Evolutionary conservation across 2,888 invertebrate genomes (phyloP), one percentile per base, ranked within the genome.

Genomic region (Steinernema hermaphroditum): DNA sequence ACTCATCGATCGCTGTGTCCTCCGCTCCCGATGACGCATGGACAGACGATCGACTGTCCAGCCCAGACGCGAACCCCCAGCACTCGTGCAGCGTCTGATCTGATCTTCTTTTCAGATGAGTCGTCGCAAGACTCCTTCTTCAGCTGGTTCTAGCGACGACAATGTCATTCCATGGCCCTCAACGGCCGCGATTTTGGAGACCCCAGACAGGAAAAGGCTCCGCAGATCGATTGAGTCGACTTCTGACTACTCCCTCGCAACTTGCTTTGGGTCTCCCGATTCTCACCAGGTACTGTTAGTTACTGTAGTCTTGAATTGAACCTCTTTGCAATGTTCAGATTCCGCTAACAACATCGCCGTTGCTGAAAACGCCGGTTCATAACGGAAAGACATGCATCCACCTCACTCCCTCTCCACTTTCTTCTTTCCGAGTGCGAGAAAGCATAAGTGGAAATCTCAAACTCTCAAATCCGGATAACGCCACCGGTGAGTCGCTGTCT

Each of bases 41-140:
- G 32, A 16, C 8, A 12, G 62, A 22, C 27, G 12, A 22, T 6
- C 2, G 24, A 32, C 62, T 32, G 29, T 62, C 32, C 46, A 19
- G 46, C 46, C 4, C 46, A 46, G 43, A 41, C 16, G 9, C 16
- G 8, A 16, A 8, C 8, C 8, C 43, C 8, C 9, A 12, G 16
- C 8, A 41, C 43, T 8, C 43, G 43, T 41, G 43, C 43, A 41
- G 16, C 22, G 2, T 27, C 62, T 32, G 62, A 32, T 22, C 50
- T 22, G 22, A 50, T 22, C 50, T 22, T 24, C 19, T 2, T 54
- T 62, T 9, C 32, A 62, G 62, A 62, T 62, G 62, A 62, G 62
- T 62, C 62, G 62, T 62, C 62, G 62, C 62, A 62, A 62, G 34
- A 34, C 62, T 16, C 62, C 62, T 62, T 62, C 62, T 62, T 62